Evolutionary conservation across 1,140 invertebrate genomes (phyloP).

Genomic region (Delia radicum): DNA sequence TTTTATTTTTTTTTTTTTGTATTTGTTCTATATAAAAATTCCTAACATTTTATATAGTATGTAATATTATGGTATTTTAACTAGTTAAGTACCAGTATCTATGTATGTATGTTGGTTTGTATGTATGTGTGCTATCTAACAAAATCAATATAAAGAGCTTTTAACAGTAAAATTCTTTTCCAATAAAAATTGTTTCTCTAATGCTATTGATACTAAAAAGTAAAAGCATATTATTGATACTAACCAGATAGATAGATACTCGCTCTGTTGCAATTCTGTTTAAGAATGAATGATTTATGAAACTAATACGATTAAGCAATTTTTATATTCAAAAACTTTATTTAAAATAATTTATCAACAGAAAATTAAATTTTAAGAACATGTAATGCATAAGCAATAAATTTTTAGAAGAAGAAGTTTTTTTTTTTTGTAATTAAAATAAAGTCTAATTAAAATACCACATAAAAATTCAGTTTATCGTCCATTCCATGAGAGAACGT

Average conservation of each 20-base stretch:
- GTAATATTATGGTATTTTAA: background rate
- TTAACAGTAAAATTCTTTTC: background rate
- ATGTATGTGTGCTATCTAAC: background rate
- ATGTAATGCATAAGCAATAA: too few relatives aligned
- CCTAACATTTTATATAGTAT: background rate
- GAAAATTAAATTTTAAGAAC: too few relatives aligned
- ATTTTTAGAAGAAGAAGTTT: too few relatives aligned
- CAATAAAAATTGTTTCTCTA: background rate
- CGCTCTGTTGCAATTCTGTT: too few relatives aligned
- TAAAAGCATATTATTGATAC: background rate
- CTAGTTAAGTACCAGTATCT: background rate
- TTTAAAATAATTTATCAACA: too few relatives aligned
- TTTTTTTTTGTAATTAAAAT: too few relatives aligned
- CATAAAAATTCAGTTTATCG: too few relatives aligned
- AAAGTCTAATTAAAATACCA: too few relatives aligned
- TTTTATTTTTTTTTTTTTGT: background rate
- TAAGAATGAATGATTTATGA: too few relatives aligned
- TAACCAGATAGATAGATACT: background rate
- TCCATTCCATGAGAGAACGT: too few relatives aligned
- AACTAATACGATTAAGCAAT: too few relatives aligned
- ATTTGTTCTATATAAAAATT: background rate
- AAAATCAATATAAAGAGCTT: background rate
- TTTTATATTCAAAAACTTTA: too few relatives aligned
- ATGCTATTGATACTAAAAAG: background rate
- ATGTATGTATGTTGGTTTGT: background rate